These are phyloP conservation scores for Morinoia aosen DNA, from an alignment of 2,888 invertebrate genomes.

Conservation along the genomic window DNA sequence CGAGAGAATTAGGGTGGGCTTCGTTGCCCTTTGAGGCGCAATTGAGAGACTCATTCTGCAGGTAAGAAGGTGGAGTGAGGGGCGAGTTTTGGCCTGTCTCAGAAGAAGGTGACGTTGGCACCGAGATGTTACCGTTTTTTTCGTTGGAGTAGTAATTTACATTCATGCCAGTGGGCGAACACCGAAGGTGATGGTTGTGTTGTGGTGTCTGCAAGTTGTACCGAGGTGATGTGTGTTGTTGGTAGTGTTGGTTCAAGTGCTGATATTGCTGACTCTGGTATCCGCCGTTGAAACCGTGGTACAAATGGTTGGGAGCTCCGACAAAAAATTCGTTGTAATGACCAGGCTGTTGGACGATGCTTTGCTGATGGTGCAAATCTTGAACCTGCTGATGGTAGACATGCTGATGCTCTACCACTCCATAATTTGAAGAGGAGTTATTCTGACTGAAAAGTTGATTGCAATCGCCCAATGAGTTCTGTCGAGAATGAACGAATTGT, in stretches of 20 bases:
- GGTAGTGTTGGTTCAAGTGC: neutral
- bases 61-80: conserved; percentile 6
- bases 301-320: neutral
- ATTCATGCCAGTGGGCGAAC: conserved; percentile 7
- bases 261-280: conserved; percentile 8
- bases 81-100: conserved; percentile 32
- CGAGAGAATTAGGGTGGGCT: neutral
- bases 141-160: neutral
- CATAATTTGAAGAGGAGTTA: neutral
- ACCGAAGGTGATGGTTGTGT: neutral
- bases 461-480: neutral
- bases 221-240: conserved; percentile 21
- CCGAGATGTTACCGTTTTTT: neutral
- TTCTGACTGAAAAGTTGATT: neutral
- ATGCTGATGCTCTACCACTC: conserved; percentile 23
- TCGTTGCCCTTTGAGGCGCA: neutral
- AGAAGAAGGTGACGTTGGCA: conserved; percentile 32
- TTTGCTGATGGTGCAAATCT: conserved; percentile 8
- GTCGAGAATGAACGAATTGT: neutral
- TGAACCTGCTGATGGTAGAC: conserved; percentile 25
- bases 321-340: conserved; percentile 42
- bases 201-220: conserved; percentile 21
- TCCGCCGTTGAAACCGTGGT: conserved; percentile 1
- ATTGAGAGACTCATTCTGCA: neutral
- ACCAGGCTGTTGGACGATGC: neutral